phyloP scores from a whole-genome alignment of 2,113 vertebrate species.

The Amia ocellicauda region DNA sequence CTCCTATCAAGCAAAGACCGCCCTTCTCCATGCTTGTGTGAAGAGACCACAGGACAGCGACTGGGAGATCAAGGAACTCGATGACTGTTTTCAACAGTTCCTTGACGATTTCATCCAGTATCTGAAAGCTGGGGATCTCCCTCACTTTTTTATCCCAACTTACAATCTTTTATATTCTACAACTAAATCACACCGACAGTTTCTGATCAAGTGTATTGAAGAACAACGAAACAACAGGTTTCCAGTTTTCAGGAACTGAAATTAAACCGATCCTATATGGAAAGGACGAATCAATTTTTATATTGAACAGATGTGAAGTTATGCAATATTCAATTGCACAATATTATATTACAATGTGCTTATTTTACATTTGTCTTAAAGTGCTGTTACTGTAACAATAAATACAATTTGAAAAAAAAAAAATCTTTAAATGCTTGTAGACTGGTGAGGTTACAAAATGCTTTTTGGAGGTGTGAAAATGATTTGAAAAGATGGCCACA shows the following conservation, averaged over 20 bases:
- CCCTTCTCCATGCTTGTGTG: conserved; percentile 67
- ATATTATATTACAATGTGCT: too few species aligned
- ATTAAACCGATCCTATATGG: too few species aligned
- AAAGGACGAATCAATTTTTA: too few species aligned
- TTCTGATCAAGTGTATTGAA: conserved; percentile 53
- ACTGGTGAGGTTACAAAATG: too few species aligned
- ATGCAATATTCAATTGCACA: too few species aligned
- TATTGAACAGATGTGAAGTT: too few species aligned
- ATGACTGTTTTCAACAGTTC: conserved; percentile 59
- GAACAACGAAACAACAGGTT: conserved; percentile 55
- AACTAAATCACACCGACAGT: background rate
- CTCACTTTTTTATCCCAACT: conserved; percentile 77
- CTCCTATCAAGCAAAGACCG: conserved; percentile 80
- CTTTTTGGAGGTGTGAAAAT: too few species aligned
- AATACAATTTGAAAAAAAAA: too few species aligned
- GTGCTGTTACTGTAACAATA: too few species aligned
- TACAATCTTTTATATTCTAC: conserved; percentile 64
- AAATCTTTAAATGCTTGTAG: too few species aligned
- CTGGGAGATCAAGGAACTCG: conserved; percentile 54
- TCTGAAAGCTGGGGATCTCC: conserved; percentile 46
- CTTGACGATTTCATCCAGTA: conserved; percentile 58
- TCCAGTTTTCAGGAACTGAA: conserved; percentile 58
- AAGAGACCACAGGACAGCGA: conserved; percentile 49
- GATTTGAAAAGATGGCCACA: too few species aligned
- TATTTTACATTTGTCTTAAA: too few species aligned